Percentiles rank a stretch among this genome's conserved stretches.
Conservation (phyloP, 2,888 invertebrate species). For the Barypeithes pellucidus region DNA sequence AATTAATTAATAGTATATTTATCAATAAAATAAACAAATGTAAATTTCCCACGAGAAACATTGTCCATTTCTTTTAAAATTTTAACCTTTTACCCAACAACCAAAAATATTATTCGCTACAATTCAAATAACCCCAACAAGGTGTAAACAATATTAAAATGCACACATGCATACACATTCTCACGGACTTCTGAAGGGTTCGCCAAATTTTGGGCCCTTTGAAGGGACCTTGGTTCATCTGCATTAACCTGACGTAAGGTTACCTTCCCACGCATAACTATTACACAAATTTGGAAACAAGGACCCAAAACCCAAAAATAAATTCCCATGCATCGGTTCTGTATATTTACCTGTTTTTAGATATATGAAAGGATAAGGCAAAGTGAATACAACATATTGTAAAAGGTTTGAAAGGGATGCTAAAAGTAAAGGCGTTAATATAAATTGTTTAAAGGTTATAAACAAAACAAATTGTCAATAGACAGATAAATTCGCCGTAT, state of each 20-base stretch:
- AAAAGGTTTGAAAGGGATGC: not conserved
- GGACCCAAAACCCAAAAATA: conserved; percentile 37
- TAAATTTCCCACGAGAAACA: conserved; percentile 18
- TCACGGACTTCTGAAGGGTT: conserved; percentile 45
- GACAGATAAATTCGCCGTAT: too few species aligned
- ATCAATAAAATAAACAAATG: not conserved
- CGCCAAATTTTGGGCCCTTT: conserved; percentile 30
- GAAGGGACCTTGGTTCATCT: conserved; percentile 49
- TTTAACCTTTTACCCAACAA: conserved; percentile 25
- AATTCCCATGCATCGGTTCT: conserved; percentile 47
- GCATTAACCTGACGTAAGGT: conserved; percentile 54
- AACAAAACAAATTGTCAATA: too few species aligned
- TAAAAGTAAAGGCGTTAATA: not conserved
- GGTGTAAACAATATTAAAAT: conserved; percentile 39
- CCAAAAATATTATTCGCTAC: conserved; percentile 24
- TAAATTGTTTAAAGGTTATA: not conserved
- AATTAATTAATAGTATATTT: too few species aligned
- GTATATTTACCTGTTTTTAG: conserved; percentile 21
- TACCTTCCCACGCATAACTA: conserved; percentile 53
- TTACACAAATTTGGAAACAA: conserved; percentile 52
- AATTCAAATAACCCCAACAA: conserved; percentile 32
- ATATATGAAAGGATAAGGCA: conserved; percentile 1
- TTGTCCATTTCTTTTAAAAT: not conserved
- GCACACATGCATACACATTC: conserved; percentile 40
- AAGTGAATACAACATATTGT: conserved; percentile 2